Evolutionary conservation across 2,113 vertebrate genomes (phyloP).

Genomic region (Corythaixoides concolor): DNA sequence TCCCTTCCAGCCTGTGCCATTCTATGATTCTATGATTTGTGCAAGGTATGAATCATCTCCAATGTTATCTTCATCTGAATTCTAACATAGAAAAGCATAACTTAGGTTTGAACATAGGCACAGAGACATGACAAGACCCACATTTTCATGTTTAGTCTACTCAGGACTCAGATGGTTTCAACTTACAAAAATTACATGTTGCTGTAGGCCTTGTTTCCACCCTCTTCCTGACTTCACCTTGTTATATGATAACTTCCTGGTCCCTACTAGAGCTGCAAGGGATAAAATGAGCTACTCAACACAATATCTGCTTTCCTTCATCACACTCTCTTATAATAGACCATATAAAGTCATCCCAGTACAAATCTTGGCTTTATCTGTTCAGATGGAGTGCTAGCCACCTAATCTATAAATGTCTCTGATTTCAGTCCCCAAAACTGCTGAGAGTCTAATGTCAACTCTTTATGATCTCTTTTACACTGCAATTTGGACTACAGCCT

Average conservation of each 20-base stretch:
- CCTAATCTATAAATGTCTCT: background rate
- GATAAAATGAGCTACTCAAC: background rate
- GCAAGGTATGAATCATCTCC: fast-evolving
- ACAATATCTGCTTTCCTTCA: background rate
- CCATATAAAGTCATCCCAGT: background rate
- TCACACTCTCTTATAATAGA: background rate
- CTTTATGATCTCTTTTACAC: background rate
- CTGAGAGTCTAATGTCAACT: background rate
- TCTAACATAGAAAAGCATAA: background rate
- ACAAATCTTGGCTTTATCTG: background rate
- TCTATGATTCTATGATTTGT: too few species aligned
- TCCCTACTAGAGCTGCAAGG: background rate
- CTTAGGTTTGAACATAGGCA: background rate
- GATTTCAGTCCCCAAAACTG: background rate
- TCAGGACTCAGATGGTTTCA: background rate
- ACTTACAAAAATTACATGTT: background rate
- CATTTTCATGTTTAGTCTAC: background rate
- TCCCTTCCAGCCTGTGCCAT: too few species aligned
- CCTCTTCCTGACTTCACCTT: background rate
- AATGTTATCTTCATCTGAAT: background rate
- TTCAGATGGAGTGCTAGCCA: background rate
- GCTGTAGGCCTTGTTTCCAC: background rate
- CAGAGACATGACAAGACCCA: background rate
- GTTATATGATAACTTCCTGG: background rate
- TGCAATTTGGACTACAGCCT: background rate